phyloP scores from a whole-genome alignment of 2,113 vertebrate species.

The Trachemys scripta region DNA sequence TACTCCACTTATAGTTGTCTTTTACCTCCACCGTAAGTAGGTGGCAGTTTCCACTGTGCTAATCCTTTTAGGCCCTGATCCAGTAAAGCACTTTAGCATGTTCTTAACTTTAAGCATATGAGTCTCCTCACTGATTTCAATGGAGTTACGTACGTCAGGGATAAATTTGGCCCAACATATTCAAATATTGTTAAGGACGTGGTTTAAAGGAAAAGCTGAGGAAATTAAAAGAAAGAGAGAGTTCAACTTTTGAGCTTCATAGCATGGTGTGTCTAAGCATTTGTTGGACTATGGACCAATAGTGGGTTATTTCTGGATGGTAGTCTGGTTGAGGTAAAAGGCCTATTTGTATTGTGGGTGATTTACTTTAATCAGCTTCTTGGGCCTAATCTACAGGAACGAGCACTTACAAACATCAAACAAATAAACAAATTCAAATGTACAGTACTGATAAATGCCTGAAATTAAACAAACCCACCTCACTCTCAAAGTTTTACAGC shows the following conservation, averaged over 20 bases:
- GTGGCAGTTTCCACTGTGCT: conserved; percentile 40
- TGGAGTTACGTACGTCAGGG: conserved; percentile 57
- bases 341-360: conserved; percentile 34
- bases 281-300: not conserved
- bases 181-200: conserved; percentile 60
- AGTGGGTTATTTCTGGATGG: conserved; percentile 41
- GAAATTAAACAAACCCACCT: conserved; percentile 61
- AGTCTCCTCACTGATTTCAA: conserved; percentile 55
- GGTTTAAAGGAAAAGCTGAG: conserved; percentile 38
- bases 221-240: conserved; percentile 41
- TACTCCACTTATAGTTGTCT: conserved; percentile 60
- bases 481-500: conserved; percentile 39
- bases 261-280: not conserved
- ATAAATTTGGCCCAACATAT: conserved; percentile 51
- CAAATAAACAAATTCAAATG: conserved; percentile 61
- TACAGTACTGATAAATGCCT: conserved; percentile 44
- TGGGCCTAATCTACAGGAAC: conserved; percentile 58
- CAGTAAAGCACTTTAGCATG: conserved; percentile 71
- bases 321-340: conserved; percentile 41
- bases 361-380: conserved; percentile 60
- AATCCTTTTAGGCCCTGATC: conserved; percentile 76
- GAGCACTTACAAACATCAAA: conserved; percentile 55
- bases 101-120: conserved; percentile 64
- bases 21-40: conserved; percentile 18
- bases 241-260: conserved; percentile 33